Evolutionary conservation across 2,113 vertebrate genomes (phyloP), one percentile per base, ranked within the genome.

Genomic region (Vulpes lagopus): DNA sequence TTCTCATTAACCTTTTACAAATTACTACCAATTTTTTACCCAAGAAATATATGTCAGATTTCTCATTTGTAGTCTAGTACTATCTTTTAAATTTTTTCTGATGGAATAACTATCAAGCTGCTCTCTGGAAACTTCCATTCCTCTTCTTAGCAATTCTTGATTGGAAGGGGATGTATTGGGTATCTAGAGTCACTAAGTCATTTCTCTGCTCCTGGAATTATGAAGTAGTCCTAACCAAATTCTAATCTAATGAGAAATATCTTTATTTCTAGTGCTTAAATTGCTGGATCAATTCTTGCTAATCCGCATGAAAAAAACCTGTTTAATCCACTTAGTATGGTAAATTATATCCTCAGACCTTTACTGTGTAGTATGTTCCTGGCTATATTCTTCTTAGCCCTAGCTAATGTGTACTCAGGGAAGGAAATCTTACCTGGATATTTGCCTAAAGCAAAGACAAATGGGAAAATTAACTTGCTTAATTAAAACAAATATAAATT

Each of bases 1-100:
- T 97, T 94, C 89, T 90, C 86, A 95, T 97, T 98, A 97, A 80
- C 84, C 11, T 73, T 90, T 97, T 4, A 59, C 90, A 97, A 97
- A 43, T 84, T 82, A 11, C 19, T 95, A 35, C 55, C 25, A 69
- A 38, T 79, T 91, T 94, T 90, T 89, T 1, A 38, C 8, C 51
- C 65, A 87, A 23, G 22, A 69, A 73, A 79, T 89, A 59, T 0
- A 6, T 67, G 19, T 81, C 79, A 88, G 80, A 55, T 69, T 49
- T 86, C 59, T 19, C 64, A 57, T 92, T 65, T 95, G 55, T 51
- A 43, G 8, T 11, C 16, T 43, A 14, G 4, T 55, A 76, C 14
- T 93, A 0, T 55, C 83, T 86, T 17, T 90, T 11, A 84, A 62
- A 19, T 27, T 25, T 71, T 71, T 89, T 65, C 27, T 64, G 53